Evolutionary conservation across 2,113 vertebrate species (phyloP), one percentile per base, ranked within the genome.

Genomic region (Hypomesus transpacificus): DNA sequence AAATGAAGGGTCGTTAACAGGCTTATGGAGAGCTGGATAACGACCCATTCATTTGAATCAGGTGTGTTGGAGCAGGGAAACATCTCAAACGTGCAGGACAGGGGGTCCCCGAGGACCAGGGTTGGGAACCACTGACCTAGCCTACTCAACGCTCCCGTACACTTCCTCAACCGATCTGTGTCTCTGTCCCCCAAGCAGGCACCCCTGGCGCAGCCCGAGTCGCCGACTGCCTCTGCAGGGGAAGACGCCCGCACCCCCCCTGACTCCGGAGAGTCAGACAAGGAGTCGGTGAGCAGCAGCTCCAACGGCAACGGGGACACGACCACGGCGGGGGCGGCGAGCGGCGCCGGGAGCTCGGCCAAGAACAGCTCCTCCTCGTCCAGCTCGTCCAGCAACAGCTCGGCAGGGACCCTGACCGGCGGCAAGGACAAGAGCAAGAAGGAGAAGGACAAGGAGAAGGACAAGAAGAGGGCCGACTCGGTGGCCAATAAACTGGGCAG

Each of bases 401-500:
- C 88, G 0, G 84, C 86, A 0, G 76, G 73, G 1, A 62, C 53
- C 31, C 86, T 93, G 21, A 89, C 92, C 39, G 88, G 84, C 4
- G 93, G 93, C 1, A 97, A 96, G 76, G 95, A 94, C 71, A 91
- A 96, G 70, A 91, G 90, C 3, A 94, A 93, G 71, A 89, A 88
- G 4, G 93, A 91, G 31, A 79, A 92, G 31, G 94, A 96, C 4
- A 93, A 92, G 46, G 92, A 94, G 11, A 95, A 94, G 54, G 94
- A 94, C 5, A 98, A 96, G 79, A 98, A 95, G 77, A 86, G 96
- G 68, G 95, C 95, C 0, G 96, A 99, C 81, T 96, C 97, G 0
- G 97, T 99, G 60, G 97, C 96, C 71, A 98, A 98, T 70, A 99
- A 98, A 75, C 90, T 99, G 46, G 97, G 96, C 62, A 98, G 96